Evolutionary conservation across 1,140 invertebrate genomes (phyloP), one percentile per base, ranked within the genome.

Genomic region (Drosophila gunungcola): DNA sequence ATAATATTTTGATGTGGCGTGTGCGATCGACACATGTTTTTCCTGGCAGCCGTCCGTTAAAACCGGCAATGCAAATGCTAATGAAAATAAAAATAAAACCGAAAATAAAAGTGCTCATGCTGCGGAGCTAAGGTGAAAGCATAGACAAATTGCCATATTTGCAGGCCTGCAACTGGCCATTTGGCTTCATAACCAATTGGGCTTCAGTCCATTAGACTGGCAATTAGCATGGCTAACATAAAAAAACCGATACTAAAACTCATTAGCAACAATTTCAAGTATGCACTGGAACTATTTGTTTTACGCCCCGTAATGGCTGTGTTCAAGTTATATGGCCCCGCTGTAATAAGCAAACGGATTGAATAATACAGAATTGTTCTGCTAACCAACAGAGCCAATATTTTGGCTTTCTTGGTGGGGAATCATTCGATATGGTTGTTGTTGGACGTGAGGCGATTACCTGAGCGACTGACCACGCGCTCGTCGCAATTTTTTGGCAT

Each of bases 1-100:
- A 82, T 83, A 89, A 88, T 88, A 86, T 83, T 88, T 58, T 88
- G 83, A 88, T 88, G 51, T 64, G 65, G 45, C 13, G 9, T 36
- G 46, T 43, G 39, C 49, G 63, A 34, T 42, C 41, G 57, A 86
- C 82, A 86, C 56, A 67, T 85, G 82, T 85, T 84, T 84, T 84
- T 68, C 55, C 11, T 46, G 43, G 53, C 60, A 34, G 39, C 56
- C 38, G 57, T 32, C 79, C 38, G 45, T 68, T 51, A 68, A 51
- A 65, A 41, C 34, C 45, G 63, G 58, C 60, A 42, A 68, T 64
- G 64, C 60, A 64, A 65, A 65, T 65, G 64, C 46, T n/a, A 78
- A 82, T 73, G 56, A 51, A 52, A 6, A 32, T 21, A 21, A 45
- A 46, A 70, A 67, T 62, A 48, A 77, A 52, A 45, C 60, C 58